Conservation (phyloP, 2,113 vertebrate species). For the Trichomycterus rosablanca region DNA sequence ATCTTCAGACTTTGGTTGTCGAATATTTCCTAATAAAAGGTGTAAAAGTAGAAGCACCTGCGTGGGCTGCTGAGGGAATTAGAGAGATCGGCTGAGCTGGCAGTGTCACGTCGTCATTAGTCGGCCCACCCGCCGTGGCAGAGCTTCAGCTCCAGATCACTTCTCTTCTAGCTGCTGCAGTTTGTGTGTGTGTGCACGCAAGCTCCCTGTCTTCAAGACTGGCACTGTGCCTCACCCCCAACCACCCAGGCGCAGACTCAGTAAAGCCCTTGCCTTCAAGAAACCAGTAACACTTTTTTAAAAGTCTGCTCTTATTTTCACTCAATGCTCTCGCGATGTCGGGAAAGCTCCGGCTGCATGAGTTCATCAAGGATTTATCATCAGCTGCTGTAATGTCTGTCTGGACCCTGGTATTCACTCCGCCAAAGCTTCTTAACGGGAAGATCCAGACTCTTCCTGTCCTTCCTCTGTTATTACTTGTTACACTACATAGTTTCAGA, state of each 20-base stretch:
- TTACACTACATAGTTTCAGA: too few relatives aligned
- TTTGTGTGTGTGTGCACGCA: slow-evolving; percentile 40
- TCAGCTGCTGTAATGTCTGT: slow-evolving; percentile 3
- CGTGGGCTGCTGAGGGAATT: too few relatives aligned
- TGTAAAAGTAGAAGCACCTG: too few relatives aligned
- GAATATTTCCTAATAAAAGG: too few relatives aligned
- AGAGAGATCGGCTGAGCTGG: too few relatives aligned
- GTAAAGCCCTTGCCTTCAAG: slow-evolving; percentile 57
- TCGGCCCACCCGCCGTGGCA: slow-evolving; percentile 64
- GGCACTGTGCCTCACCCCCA: slow-evolving; percentile 50
- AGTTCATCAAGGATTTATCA: slow-evolving; percentile 12
- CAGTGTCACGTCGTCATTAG: slow-evolving; percentile 62
- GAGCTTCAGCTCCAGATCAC: slow-evolving; percentile 68
- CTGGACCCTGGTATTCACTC: not conserved
- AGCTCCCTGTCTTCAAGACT: slow-evolving; percentile 65
- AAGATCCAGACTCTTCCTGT: too few relatives aligned
- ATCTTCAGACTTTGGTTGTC: too few relatives aligned
- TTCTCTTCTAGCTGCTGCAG: slow-evolving; percentile 50
- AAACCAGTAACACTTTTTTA: slow-evolving; percentile 55
- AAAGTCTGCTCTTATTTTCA: slow-evolving; percentile 35
- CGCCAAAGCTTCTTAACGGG: too few relatives aligned
- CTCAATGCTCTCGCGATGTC: slow-evolving; percentile 20
- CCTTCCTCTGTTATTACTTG: too few relatives aligned
- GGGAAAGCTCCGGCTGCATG: slow-evolving; percentile 24
- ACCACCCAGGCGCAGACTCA: slow-evolving; percentile 60